Evolutionary conservation across 2,888 invertebrate genomes (phyloP).

Genomic region (Quadroppia sp.): DNA sequence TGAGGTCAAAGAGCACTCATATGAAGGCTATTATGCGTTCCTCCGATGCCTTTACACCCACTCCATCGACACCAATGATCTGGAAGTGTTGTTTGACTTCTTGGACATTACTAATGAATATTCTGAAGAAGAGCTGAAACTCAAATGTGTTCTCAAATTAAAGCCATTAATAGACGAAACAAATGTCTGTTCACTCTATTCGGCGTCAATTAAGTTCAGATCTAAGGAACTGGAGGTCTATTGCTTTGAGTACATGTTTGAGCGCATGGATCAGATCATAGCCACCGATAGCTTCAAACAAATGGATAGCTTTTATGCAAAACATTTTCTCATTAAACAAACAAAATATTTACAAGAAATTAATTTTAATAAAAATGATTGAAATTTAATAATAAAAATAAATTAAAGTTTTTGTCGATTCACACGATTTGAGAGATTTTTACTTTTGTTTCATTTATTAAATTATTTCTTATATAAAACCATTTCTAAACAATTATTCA

Average conservation of each 20-base stretch:
- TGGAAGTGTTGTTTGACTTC: background rate
- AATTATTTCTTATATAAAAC: no score
- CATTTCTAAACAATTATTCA: no score
- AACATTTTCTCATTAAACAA: slow-evolving; percentile 9
- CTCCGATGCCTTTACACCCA: slow-evolving; percentile 9
- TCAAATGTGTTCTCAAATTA: background rate
- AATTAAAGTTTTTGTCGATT: no score
- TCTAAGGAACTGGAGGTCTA: background rate
- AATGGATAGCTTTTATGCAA: background rate
- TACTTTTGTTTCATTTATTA: no score
- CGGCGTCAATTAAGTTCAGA: background rate
- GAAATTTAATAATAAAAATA: no score
- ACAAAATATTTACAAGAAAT: no score
- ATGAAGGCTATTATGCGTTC: slow-evolving; percentile 1
- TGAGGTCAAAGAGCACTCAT: background rate
- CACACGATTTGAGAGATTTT: no score
- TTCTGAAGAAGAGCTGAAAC: background rate
- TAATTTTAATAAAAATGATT: no score
- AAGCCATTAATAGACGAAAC: background rate
- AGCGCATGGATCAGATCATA: background rate
- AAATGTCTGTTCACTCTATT: no score
- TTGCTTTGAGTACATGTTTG: background rate
- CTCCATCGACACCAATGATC: background rate
- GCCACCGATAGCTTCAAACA: background rate
- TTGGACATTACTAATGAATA: background rate